These are phyloP conservation scores for Glaucomys volans DNA, from an alignment of 2,113 vertebrate genomes.

Conservation along the genomic window DNA sequence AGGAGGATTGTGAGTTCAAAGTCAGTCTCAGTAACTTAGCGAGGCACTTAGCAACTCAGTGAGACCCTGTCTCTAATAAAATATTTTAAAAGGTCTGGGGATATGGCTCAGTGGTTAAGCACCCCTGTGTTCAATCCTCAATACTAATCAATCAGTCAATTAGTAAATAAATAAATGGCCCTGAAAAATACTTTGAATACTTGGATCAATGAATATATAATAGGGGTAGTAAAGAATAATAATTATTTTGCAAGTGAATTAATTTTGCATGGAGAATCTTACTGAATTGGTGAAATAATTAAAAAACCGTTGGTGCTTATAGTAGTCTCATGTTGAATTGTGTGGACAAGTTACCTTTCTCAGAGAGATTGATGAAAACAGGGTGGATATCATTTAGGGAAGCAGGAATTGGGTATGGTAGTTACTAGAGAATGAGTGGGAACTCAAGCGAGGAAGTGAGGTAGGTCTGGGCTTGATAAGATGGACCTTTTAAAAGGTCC, in stretches of 20 bases:
- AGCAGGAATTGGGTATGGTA: too few relatives aligned
- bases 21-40: too few relatives aligned
- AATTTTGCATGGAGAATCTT: slow-evolving; percentile 45
- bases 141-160: too few relatives aligned
- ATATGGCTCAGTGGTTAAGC: too few relatives aligned
- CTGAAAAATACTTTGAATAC: background rate
- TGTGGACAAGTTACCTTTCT: background rate
- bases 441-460: too few relatives aligned
- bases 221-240: background rate
- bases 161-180: too few relatives aligned
- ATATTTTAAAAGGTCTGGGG: too few relatives aligned
- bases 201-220: background rate
- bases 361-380: background rate
- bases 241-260: background rate
- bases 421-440: background rate
- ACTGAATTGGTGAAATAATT: slow-evolving; percentile 44
- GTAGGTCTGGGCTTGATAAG: background rate
- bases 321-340: background rate
- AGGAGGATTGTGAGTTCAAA: too few relatives aligned
- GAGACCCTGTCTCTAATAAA: too few relatives aligned
- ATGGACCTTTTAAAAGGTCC: fast-evolving
- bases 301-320: background rate
- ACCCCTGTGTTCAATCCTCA: too few relatives aligned
- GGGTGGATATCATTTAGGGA: too few relatives aligned
- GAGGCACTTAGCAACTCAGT: too few relatives aligned